Percentiles rank a stretch among this genome's conserved stretches.
Evolutionary conservation across 2,113 vertebrate genomes (phyloP).

Genomic region (Lanius collurio): DNA sequence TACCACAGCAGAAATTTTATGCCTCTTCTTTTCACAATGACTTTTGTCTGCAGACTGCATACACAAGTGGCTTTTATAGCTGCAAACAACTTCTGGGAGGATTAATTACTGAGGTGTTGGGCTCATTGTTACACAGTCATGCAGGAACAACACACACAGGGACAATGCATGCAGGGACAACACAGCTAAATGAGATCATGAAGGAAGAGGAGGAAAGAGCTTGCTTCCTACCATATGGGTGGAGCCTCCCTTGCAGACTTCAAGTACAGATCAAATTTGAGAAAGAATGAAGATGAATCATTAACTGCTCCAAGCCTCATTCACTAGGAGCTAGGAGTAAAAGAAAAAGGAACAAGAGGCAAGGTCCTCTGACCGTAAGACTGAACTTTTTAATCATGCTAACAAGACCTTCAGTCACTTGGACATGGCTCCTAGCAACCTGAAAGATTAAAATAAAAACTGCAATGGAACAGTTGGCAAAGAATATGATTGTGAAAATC

Average conservation of each 20-base stretch:
- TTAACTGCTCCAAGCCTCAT: neutral
- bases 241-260: neutral
- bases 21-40: neutral
- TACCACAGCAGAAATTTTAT: constrained; percentile 2
- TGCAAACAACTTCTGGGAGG: neutral
- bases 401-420: neutral
- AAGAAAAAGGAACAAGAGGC: neutral
- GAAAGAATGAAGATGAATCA: neutral
- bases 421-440: neutral
- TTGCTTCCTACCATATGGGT: neutral
- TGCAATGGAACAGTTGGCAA: neutral
- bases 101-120: neutral
- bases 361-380: neutral
- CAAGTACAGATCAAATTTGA: neutral
- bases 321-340: neutral
- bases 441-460: neutral
- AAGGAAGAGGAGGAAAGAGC: neutral
- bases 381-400: neutral
- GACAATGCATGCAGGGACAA: neutral
- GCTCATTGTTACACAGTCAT: neutral
- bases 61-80: neutral
- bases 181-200: neutral
- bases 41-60: neutral
- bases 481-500: neutral
- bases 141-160: neutral